Percentiles rank a stretch among this genome's conserved stretches.
These are phyloP conservation scores for Prietella phreatophila DNA, from an alignment of 2,113 vertebrate genomes.

Conservation along the genomic window DNA sequence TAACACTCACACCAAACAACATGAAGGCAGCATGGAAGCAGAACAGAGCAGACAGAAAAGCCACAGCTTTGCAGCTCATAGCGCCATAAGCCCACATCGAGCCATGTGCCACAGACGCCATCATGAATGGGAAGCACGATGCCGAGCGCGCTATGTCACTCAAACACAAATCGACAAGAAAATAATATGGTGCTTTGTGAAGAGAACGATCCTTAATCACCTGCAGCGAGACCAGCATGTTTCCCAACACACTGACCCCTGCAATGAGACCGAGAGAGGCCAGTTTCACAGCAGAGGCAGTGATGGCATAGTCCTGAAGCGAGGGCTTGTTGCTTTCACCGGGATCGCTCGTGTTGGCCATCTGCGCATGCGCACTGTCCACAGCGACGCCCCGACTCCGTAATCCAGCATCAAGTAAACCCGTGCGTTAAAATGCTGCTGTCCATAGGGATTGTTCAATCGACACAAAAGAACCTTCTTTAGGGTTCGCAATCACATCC, in stretches of 20 bases:
- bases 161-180: constrained; percentile 91
- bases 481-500: neutral
- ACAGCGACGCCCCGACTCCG: constrained; percentile 47
- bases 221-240: constrained; percentile 84
- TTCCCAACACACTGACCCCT: constrained; percentile 86
- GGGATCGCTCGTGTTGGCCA: constrained; percentile 87
- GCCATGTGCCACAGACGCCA: constrained; percentile 84
- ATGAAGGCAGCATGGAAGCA: constrained; percentile 95
- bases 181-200: constrained; percentile 90
- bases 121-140: constrained; percentile 92
- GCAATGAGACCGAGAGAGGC: constrained; percentile 87
- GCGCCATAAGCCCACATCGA: constrained; percentile 81
- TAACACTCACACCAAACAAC: constrained; percentile 92
- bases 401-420: constrained; percentile 65
- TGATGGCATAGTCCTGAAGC: constrained; percentile 77
- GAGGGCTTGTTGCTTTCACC: constrained; percentile 81
- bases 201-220: constrained; percentile 88
- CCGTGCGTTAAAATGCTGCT: neutral
- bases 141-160: constrained; percentile 87
- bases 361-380: constrained; percentile 66
- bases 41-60: constrained; percentile 90
- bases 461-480: neutral
- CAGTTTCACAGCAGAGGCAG: constrained; percentile 83
- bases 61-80: constrained; percentile 88
- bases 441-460: neutral